A percentile compares a stretch with the other conserved stretches of the same genome.
Evolutionary conservation across 2,797 vertebrate species (phyloP).

Genomic region (Loris lydekkerianus): DNA sequence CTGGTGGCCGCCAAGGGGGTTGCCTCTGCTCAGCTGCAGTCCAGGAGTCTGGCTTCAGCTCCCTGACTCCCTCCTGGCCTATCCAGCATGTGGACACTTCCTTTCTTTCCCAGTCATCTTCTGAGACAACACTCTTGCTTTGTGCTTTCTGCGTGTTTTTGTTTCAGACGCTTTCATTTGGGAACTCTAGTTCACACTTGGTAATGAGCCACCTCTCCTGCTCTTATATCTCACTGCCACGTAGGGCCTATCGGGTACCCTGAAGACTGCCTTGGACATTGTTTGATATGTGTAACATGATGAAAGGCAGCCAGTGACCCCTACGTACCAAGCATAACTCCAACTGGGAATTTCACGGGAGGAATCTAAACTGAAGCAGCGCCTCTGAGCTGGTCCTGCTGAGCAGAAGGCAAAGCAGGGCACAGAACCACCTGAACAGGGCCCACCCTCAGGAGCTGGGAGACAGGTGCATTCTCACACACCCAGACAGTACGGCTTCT

Average conservation of each 20-base stretch:
- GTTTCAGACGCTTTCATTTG: background rate
- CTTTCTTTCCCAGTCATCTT: background rate
- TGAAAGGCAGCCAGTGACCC: background rate
- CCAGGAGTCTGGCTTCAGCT: background rate
- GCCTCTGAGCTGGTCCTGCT: background rate
- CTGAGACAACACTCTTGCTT: background rate
- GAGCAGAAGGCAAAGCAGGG: accelerated
- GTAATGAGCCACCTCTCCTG: background rate
- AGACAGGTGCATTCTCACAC: background rate
- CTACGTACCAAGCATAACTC: background rate
- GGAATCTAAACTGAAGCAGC: background rate
- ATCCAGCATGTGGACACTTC: background rate
- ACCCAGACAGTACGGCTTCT: conserved; percentile 98
- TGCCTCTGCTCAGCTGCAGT: background rate
- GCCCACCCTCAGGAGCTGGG: background rate
- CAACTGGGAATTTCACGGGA: background rate
- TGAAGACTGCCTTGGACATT: background rate
- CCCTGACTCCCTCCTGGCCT: background rate
- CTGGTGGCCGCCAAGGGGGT: accelerated
- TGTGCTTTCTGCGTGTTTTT: background rate
- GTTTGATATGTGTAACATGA: background rate
- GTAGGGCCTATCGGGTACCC: background rate
- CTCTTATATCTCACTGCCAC: background rate
- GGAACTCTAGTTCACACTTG: background rate
- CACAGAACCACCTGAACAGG: background rate